phyloP scores from a whole-genome alignment of 2,888 invertebrate species.

The Ormyrus labotus region DNA sequence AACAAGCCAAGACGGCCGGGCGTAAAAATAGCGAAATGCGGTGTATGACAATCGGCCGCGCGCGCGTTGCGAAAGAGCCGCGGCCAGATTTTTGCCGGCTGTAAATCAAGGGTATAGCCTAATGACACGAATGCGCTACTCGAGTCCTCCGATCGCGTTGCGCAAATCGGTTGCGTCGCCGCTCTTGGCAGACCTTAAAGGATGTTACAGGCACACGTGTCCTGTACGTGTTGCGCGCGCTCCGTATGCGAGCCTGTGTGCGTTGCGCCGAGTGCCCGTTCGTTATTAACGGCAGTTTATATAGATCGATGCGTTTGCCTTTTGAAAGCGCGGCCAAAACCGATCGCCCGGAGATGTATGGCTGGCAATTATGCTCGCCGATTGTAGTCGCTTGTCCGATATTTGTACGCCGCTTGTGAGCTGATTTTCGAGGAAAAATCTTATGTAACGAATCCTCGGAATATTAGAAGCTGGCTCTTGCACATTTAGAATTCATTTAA shows the following conservation, averaged over 20 bases:
- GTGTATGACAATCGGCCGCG: slow-evolving; percentile 40
- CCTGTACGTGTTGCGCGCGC: neutral
- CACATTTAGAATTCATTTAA: too few relatives aligned
- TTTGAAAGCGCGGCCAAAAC: too few relatives aligned
- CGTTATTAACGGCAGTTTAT: neutral
- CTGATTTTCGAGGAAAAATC: too few relatives aligned
- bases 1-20: neutral
- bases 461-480: too few relatives aligned
- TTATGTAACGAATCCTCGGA: too few relatives aligned
- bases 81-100: slow-evolving; percentile 38
- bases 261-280: neutral
- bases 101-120: slow-evolving; percentile 55
- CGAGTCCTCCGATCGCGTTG: slow-evolving; percentile 8
- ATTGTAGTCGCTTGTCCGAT: too few relatives aligned
- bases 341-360: too few relatives aligned
- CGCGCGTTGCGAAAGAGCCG: neutral
- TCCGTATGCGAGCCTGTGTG: neutral
- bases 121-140: slow-evolving; percentile 46
- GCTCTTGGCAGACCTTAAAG: slow-evolving; percentile 26
- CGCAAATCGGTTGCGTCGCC: slow-evolving; percentile 23
- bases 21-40: slow-evolving; percentile 5
- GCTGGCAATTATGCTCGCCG: too few relatives aligned
- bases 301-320: too few relatives aligned
- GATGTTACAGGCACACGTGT: slow-evolving; percentile 17
- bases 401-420: too few relatives aligned